These are phyloP conservation scores for Pogonophryne albipinna DNA, from an alignment of 2,797 vertebrate species.

Conservation along the genomic window DNA sequence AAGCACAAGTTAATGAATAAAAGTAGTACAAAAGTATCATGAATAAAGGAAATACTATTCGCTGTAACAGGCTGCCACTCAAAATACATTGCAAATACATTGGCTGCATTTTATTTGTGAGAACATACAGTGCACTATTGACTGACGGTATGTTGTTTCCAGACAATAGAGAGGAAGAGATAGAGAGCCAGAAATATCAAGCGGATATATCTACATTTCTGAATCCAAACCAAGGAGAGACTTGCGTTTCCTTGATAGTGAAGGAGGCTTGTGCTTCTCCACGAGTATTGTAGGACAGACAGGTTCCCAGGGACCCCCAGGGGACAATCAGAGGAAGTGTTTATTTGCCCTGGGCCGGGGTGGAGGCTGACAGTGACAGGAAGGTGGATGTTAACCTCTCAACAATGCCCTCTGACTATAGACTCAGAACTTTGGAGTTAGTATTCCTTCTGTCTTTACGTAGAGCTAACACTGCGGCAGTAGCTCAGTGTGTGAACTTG, in stretches of 20 bases:
- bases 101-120: background rate
- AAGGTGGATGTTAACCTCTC: constrained; percentile 53
- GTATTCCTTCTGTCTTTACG: background rate
- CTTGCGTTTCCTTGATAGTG: constrained; percentile 20
- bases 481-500: too few species aligned
- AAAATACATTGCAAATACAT: background rate
- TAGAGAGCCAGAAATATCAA: constrained; percentile 3
- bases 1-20: too few species aligned
- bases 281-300: background rate
- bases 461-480: too few species aligned
- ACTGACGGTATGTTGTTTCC: background rate
- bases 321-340: constrained; percentile 72
- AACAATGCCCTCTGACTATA: constrained; percentile 42
- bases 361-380: constrained; percentile 46
- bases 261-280: constrained; percentile 23
- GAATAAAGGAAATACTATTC: too few species aligned
- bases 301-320: constrained; percentile 26
- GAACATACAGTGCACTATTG: background rate
- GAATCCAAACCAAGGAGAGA: constrained; percentile 1
- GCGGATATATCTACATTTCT: background rate
- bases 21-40: too few species aligned
- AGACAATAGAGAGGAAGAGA: constrained; percentile 21
- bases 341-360: background rate
- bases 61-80: too few species aligned
- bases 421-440: background rate